Base-by-base conservation (phyloP, 2,113 vertebrate genomes). In the Cavia aperea region DNA sequence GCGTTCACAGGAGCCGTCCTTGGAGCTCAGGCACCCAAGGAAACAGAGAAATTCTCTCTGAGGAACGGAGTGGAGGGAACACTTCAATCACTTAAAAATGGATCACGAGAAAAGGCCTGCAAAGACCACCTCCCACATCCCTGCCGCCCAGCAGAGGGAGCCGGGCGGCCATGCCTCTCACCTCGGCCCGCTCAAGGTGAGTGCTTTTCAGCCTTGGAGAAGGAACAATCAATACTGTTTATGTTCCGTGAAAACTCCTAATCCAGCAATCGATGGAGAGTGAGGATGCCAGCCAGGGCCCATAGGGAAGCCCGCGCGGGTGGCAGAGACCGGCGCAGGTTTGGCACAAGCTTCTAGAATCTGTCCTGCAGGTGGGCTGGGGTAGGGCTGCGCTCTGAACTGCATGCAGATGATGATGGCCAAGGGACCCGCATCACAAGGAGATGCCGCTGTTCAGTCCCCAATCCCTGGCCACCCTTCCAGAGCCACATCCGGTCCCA, bases 291-390 rank as follows among this genome's bases (percentile, higher is more conserved):
- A 0, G 13, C 73, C 39, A 49, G 39, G 10, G 10, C 39, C 21
- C 70, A 70, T 18, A 29, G 72, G 39, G 72, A 4, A 14, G 24
- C 5, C 5, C 3, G 39, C 19, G n/a, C n/a, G 12, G 9, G 29
- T n/a, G 13, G 1, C 56, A 15, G 31, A 60, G 79, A 5, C 16
- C 4, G 0, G 3, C 4, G 4, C 0, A 7, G 12, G 36, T 21
- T 18, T 3, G 36, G 14, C 21, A 0, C 15, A 1, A 43, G 65
- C 10, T 70, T 8, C 1, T 9, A 2, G 56, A 60, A 23, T 1
- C 23, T 9, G n/a, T 19, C 31, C 68, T 2, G 26, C 7, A 58
- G 18, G 56, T 19, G 56, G 56, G 56, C 18, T 18, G 16, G 4
- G 73, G n/a, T 9, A n/a, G 18, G 33, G 14, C 19, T 15, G 14